phyloP scores from a whole-genome alignment of 2,888 invertebrate genomes.

The Seira sanloemensis region DNA sequence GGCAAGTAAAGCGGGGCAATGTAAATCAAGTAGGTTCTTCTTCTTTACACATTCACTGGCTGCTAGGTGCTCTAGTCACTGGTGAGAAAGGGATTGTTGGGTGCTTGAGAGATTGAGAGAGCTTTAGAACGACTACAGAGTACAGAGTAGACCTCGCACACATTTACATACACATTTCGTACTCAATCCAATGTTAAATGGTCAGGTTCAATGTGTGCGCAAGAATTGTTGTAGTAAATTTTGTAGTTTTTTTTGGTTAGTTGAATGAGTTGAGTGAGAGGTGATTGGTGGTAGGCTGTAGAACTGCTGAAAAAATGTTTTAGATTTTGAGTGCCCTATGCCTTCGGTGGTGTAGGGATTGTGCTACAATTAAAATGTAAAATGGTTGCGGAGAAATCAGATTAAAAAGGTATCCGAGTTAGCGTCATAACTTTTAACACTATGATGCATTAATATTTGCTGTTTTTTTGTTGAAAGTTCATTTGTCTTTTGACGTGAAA shows the following conservation, averaged over 20 bases:
- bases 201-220: slow-evolving; percentile 1
- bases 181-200: background rate
- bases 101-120: background rate
- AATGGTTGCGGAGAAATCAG: background rate
- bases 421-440: no score
- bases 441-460: no score
- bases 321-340: background rate
- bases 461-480: no score
- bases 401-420: no score
- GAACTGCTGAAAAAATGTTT: background rate
- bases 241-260: background rate
- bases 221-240: background rate
- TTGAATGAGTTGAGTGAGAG: background rate
- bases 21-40: background rate
- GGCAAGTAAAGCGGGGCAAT: background rate
- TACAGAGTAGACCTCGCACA: background rate
- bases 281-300: background rate
- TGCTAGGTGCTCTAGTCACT: background rate
- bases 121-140: no score
- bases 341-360: no score
- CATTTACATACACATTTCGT: no score
- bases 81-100: background rate
- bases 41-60: background rate
- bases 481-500: no score
- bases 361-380: no score